These are phyloP conservation scores for Numenius arquata DNA, from an alignment of 2,113 vertebrate species.

Conservation along the genomic window DNA sequence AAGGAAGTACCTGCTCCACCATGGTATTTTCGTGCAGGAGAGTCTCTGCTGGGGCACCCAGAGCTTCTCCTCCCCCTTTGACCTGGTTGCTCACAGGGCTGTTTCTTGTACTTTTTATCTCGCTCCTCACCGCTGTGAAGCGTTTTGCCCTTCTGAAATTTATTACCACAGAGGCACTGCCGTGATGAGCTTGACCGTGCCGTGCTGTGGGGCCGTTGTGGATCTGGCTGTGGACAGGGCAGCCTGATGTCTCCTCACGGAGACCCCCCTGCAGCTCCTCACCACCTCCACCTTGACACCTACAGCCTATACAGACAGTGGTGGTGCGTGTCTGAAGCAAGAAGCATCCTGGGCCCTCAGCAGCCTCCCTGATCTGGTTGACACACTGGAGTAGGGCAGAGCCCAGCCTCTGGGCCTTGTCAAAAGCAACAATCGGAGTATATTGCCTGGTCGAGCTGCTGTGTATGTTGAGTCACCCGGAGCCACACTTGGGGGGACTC, in stretches of 20 bases:
- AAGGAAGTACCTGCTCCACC: neutral
- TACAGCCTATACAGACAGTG: neutral
- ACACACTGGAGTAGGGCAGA: accelerated
- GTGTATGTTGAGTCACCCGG: accelerated
- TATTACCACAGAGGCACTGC: accelerated
- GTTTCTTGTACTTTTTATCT: neutral
- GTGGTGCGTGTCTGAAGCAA: accelerated
- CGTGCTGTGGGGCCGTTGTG: accelerated
- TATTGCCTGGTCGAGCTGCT: accelerated
- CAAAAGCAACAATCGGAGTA: neutral
- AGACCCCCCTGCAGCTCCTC: neutral
- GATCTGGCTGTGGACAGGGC: neutral
- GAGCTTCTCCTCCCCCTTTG: neutral
- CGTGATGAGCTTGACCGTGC: neutral
- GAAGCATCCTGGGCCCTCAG: neutral
- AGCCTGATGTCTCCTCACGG: neutral
- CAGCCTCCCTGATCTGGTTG: neutral
- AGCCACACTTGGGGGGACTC: accelerated
- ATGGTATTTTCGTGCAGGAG: accelerated
- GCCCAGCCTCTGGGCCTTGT: neutral
- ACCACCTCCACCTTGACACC: accelerated
- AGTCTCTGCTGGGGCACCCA: accelerated
- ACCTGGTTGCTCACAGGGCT: neutral
- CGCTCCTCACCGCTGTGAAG: neutral
- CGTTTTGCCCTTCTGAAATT: neutral